Evolutionary conservation across 1,140 invertebrate species (phyloP), one percentile per base, ranked within the genome.

Genomic region (Papilio helenus): DNA sequence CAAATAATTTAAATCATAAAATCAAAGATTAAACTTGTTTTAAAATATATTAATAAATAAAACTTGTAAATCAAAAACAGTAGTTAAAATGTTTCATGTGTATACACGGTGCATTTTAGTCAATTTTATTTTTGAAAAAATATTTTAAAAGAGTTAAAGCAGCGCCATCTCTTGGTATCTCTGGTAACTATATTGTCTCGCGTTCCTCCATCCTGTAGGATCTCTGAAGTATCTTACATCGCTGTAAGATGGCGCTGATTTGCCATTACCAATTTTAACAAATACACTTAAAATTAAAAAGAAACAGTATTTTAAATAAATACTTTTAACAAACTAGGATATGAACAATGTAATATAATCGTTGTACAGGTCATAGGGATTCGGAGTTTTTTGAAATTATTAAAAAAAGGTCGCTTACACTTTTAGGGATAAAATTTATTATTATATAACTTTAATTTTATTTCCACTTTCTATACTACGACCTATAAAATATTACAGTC

Each of bases 91-190:
- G 14, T 55, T 55, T 8, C 18, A 49, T 49, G 4, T 49, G 16
- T 49, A 49, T 49, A 1, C 18, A 49, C 4, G 18, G 7, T 18
- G 16, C 16, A 49, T 39, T 49, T 18, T 49, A 18, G 16, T 0
- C 3, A 49, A 49, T 49, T 46, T 65, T 16, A 23, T 39, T 77
- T 44, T 44, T 74, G 12, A 74, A 73, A 26, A 73, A 12, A 46
- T 0, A 20, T 16, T 46, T 23, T 49, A 20, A 73, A n/a, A 16
- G 12, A 4, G 18, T 55, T 26, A 42, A 42, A 20, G 58, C 12
- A 85, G 58, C 85, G 85, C 85, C 85, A 88, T 86, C 86, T 88
- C 79, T 72, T 65, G 7, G 8, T 18, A 39, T 65, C 68, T 1
- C 46, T 18, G 3, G 51, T 55, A 83, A 82, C 55, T 80, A 83